Percentiles rank a stretch among this genome's conserved stretches.
phyloP scores from a whole-genome alignment of 2,797 vertebrate genomes.

The Propithecus deckenii region DNA sequence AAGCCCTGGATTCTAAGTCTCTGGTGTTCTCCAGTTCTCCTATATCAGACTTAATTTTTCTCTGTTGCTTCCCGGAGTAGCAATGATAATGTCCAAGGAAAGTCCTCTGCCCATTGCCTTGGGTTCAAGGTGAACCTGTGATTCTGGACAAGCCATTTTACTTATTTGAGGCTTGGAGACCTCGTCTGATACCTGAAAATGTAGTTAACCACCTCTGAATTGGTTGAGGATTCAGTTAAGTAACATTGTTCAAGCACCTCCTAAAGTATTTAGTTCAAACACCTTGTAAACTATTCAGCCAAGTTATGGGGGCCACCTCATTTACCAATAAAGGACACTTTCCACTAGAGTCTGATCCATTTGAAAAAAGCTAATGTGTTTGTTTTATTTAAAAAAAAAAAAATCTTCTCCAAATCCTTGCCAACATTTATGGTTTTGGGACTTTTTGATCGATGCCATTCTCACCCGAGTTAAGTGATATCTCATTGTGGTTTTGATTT shows the following conservation, averaged over 20 bases:
- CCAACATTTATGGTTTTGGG: too few relatives aligned
- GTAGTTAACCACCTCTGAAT: not conserved
- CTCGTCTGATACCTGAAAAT: not conserved
- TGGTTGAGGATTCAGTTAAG: not conserved
- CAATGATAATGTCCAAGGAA: not conserved
- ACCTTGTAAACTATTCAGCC: not conserved
- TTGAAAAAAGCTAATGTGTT: not conserved
- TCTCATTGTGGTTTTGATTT: too few relatives aligned
- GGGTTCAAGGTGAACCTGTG: not conserved
- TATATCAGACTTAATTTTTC: not conserved
- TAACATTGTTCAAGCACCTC: not conserved
- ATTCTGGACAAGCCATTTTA: not conserved
- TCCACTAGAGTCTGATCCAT: not conserved
- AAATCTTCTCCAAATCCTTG: not conserved
- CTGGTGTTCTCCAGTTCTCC: fast-evolving
- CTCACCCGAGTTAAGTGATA: too few relatives aligned
- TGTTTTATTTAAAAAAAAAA: not conserved
- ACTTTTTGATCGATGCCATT: too few relatives aligned
- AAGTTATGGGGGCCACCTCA: not conserved
- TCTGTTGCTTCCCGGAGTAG: not conserved
- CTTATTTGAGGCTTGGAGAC: not conserved
- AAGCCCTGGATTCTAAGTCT: not conserved
- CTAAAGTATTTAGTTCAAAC: not conserved
- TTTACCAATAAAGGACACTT: not conserved
- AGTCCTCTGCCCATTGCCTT: not conserved